Base-by-base conservation (phyloP, 2,113 vertebrate species). In the Pseudopipra pipra region DNA sequence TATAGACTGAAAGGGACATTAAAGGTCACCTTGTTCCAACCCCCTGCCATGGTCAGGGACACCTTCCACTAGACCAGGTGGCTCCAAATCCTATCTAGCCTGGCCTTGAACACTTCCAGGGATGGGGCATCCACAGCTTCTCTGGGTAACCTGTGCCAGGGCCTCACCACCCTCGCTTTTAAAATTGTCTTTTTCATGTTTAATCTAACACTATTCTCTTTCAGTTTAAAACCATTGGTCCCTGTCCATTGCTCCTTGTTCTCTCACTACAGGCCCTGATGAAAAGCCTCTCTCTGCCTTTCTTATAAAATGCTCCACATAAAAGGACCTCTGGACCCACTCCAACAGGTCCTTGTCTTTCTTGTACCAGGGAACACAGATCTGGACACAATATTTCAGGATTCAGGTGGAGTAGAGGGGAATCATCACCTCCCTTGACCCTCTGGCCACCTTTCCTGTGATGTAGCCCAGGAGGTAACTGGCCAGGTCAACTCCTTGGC, bases 21-120 rank as follows among this genome's bases (percentile, higher is more conserved):
- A 54, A 85, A 87, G 12, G 9, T 37, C 20, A 56, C 13, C 2
- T 27, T 14, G 8, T 12, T 63, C 31, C 54, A 72, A 18, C 0
- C 0, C 1, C 0, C 0, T 52, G 8, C 23, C 37, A 16, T 6
- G 6, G 14, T 3, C 39, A 68, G 28, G 12, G 30, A 4, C 23
- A 47, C 1, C 27, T 74, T 52, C 23, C 41, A 9, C 37, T n/a
- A 12, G 2, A 5, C 39, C 24, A 71, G 6, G 22, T 17, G 35
- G 8, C 31, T 52, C 41, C 49, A 82, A 67, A 10, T 11, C 17
- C 11, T 9, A 1, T 63, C 43, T 35, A 79, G 1, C 12, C 12
- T 49, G 11, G 12, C 23, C 11, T 8, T 55, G 39, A 5, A 23
- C 13, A 18, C 2, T 75, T 31, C 0, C 28, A 83, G 9, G 2